Evolutionary conservation across 1,140 invertebrate species (phyloP), one percentile per base, ranked within the genome.

Genomic region (Zaprionus davidi): DNA sequence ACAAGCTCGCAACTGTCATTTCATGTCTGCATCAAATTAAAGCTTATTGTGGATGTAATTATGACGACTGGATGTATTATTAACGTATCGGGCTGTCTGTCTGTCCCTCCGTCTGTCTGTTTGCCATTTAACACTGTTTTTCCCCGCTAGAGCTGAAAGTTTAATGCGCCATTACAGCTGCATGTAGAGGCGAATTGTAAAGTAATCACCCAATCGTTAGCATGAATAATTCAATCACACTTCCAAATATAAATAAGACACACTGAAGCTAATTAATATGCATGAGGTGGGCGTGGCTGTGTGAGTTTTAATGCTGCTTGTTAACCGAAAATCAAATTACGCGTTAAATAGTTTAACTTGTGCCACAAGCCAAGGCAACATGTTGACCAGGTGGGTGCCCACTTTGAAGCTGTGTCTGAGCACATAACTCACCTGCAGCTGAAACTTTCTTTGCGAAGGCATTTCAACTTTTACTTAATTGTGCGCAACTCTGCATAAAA

Each of bases 401-500:
- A 7, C 7, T 31, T 31, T 6, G 2, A 31, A 31, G 28, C 28
- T 31, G 7, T 31, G 34, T 12, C 28, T 34, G 38, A 15, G 55
- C 36, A 57, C 41, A 74, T 56, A 74, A 62, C 55, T 68, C 46
- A 62, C n/a, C 20, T 58, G 15, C 28, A 41, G 44, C 58, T 31
- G 12, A 6, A 76, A 71, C 12, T 56, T 71, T 60, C 56, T 59
- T 58, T 65, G 46, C 13, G 3, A 13, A 71, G 69, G 75, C 85
- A 82, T 84, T 82, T 79, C 53, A 90, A 85, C 79, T 90, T 85
- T 70, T 79, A 71, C 85, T 81, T 90, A 90, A 90, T 90, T 90
- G 85, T 90, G 85, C 79, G 79, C 85, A 90, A 76, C 85, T 79
- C 76, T 76, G 86, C 85, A 85, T 90, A 90, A 90, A 90, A 90